Percentiles rank a stretch among this genome's conserved stretches.
Conservation (phyloP, 1,140 invertebrate species). For the Drosophila watanabei region DNA sequence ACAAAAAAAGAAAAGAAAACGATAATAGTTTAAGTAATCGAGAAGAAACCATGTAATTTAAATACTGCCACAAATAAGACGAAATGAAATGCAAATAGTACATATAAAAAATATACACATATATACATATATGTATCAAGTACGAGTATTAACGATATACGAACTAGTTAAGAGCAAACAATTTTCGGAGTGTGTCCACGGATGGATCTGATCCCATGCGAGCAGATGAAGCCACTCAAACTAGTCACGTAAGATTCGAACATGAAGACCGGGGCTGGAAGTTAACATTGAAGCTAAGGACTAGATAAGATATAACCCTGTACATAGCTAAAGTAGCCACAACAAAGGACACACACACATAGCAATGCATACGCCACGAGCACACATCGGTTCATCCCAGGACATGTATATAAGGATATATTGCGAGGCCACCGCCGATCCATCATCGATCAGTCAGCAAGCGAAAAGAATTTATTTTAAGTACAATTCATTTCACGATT, state of each 20-base stretch:
- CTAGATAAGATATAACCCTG: slow-evolving; percentile 53
- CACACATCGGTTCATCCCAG: slow-evolving; percentile 33
- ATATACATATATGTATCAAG: slow-evolving; percentile 48
- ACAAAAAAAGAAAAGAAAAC: slow-evolving; percentile 15
- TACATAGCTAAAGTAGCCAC: slow-evolving; percentile 51
- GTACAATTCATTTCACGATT: slow-evolving; percentile 64
- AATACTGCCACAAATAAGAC: slow-evolving; percentile 83
- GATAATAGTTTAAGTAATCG: slow-evolving; percentile 31
- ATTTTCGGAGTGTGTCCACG: slow-evolving; percentile 49
- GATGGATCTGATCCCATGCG: neutral
- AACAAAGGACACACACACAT: slow-evolving; percentile 34
- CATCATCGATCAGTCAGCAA: slow-evolving; percentile 46
- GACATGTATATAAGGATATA: slow-evolving; percentile 36
- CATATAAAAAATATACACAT: slow-evolving; percentile 52
- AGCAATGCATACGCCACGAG: slow-evolving; percentile 36
- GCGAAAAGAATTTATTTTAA: slow-evolving; percentile 73
- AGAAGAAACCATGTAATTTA: slow-evolving; percentile 72
- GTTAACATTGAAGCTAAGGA: slow-evolving; percentile 85
- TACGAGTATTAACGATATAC: slow-evolving; percentile 53
- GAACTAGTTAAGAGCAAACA: slow-evolving; percentile 48
- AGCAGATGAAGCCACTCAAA: slow-evolving; percentile 21
- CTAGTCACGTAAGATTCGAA: slow-evolving; percentile 66
- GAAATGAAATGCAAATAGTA: slow-evolving; percentile 61
- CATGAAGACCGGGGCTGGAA: slow-evolving; percentile 78
- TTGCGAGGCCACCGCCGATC: slow-evolving; percentile 36